These are phyloP conservation scores for Cinclus cinclus DNA, from an alignment of 2,113 vertebrate genomes.

Conservation along the genomic window DNA sequence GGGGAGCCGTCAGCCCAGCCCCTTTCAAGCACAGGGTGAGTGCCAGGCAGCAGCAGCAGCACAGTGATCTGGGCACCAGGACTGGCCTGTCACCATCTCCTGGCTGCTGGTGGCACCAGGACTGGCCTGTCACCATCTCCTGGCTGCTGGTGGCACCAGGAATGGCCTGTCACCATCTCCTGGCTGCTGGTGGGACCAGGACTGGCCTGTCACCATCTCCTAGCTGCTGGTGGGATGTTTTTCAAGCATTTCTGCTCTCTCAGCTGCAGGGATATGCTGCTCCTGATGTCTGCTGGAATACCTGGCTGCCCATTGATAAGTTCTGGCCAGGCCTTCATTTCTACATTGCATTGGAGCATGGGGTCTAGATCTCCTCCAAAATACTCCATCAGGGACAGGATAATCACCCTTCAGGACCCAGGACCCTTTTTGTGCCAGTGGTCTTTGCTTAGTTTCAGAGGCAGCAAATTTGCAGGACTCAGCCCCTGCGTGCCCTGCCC, in stretches of 20 bases:
- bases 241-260: background rate
- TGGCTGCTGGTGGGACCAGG: background rate
- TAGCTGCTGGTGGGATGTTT: background rate
- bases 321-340: background rate
- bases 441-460: background rate
- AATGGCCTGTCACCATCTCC: background rate
- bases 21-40: conserved; percentile 77
- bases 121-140: background rate
- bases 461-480: background rate
- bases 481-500: rapidly evolving
- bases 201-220: background rate
- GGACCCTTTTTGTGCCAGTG: background rate
- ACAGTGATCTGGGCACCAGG: background rate
- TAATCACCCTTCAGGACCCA: background rate
- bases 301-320: background rate
- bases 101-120: background rate
- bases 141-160: background rate
- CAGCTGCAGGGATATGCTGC: background rate
- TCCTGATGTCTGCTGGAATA: background rate
- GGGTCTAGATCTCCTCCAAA: background rate
- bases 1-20: conserved; percentile 80
- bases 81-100: background rate
- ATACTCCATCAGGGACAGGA: background rate
- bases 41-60: background rate
- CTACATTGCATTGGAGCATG: background rate